These are phyloP conservation scores for Lampris megalopsis DNA, from an alignment of 2,113 vertebrate species.

Conservation along the genomic window DNA sequence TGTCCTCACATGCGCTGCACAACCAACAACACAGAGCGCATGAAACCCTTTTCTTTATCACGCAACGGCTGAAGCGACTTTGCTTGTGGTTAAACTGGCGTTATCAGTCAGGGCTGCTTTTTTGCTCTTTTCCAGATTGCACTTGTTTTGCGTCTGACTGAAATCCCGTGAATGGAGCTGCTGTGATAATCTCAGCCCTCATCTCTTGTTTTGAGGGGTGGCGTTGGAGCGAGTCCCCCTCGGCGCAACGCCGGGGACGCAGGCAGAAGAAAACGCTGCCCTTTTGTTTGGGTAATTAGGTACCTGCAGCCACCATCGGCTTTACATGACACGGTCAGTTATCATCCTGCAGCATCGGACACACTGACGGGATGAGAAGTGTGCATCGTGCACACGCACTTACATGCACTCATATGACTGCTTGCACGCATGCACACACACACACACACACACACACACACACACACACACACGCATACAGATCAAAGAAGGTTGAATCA, in stretches of 20 bases:
- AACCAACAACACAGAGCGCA: neutral
- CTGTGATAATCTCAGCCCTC: neutral
- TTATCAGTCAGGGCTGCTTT: neutral
- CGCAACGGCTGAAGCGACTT: neutral
- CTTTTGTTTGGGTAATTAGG: slow-evolving; percentile 32
- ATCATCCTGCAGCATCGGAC: too few species aligned
- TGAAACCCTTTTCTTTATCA: neutral
- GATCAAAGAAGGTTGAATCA: too few species aligned
- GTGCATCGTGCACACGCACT: neutral
- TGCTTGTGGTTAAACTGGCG: neutral
- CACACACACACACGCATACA: neutral
- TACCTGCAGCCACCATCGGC: slow-evolving; percentile 19
- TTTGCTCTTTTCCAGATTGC: neutral
- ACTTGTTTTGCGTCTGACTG: neutral
- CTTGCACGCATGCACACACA: neutral
- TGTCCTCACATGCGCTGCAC: neutral
- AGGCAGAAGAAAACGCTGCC: slow-evolving; percentile 4
- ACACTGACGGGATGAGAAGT: neutral
- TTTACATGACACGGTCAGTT: neutral
- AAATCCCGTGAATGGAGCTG: neutral
- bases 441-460: neutral
- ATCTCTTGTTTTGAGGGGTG: neutral
- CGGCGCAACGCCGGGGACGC: neutral
- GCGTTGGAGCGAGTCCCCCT: neutral
- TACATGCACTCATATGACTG: neutral